phyloP scores from a whole-genome alignment of 2,113 vertebrate species.

The Salvelinus namaycush region DNA sequence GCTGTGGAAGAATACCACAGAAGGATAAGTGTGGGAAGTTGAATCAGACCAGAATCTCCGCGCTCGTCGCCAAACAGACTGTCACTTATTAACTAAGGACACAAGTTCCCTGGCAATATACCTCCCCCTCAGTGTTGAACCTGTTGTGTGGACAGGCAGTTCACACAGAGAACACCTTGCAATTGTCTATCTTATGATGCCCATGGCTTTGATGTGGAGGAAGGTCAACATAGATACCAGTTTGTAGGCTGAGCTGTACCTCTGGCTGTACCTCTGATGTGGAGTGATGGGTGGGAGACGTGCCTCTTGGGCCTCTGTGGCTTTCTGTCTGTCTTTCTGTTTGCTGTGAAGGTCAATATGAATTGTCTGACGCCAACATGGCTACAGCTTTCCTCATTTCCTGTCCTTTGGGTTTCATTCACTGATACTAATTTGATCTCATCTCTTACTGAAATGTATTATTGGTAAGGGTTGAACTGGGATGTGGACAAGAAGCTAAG shows the following conservation, averaged over 20 bases:
- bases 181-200: conserved; percentile 37
- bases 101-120: conserved; percentile 43
- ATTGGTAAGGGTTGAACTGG: too few species aligned
- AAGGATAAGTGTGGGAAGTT: neutral
- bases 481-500: too few species aligned
- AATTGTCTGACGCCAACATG: too few species aligned
- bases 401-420: too few species aligned
- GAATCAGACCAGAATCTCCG: neutral
- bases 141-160: conserved; percentile 17
- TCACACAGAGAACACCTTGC: conserved; percentile 5
- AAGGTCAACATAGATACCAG: conserved; percentile 66
- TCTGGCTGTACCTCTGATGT: conserved; percentile 21
- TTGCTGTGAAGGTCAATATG: too few species aligned
- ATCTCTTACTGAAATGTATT: too few species aligned
- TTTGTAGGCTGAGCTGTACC: conserved; percentile 40
- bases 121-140: conserved; percentile 26
- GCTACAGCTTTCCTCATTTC: too few species aligned
- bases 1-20: neutral
- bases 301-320: too few species aligned
- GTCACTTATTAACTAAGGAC: conserved; percentile 12
- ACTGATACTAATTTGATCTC: too few species aligned
- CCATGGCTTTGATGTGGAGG: conserved; percentile 32
- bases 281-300: neutral
- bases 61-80: neutral
- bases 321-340: too few species aligned